Evolutionary conservation across 2,888 invertebrate genomes (phyloP), one percentile per base, ranked within the genome.

Genomic region (Drosophila histrio): DNA sequence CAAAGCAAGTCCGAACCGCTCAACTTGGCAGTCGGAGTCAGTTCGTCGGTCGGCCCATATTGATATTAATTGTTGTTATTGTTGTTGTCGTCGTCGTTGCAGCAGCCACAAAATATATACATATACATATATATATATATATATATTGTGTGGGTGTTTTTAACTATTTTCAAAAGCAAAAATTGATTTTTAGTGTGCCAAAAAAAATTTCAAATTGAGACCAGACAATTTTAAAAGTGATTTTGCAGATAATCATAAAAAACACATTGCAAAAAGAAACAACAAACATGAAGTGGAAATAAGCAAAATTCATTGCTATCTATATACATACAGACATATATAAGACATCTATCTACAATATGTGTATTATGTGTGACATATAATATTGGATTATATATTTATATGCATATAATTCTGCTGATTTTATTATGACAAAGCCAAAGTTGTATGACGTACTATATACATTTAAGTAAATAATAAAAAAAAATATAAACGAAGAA

Each of bases 41-140:
- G 85, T 77, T 67, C 56, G 68, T 73, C 82, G 59, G 56, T 61
- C 82, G 62, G 66, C 64, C 78, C 68, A 87, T 86, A 81, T 81
- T 83, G 67, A 80, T 74, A 68, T 72, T 66, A 50, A 59, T 64
- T 60, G 53, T 73, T 38, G 46, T 63, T 59, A 22, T 66, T 49
- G 26, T 63, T 57, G 39, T 53, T 68, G 22, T 34, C 30, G 24
- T 50, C 24, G 17, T 5, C 11, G 19, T 44, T 28, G 17, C 11
- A 24, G 49, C 47, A 66, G 66, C 67, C 53, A 15, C 59, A 56
- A 57, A n/a, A 54, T n/a, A n/a, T n/a, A n/a, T n/a, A n/a, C n/a
- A n/a, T n/a, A n/a, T n/a, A 47, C 15, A 54, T 26, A 38, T 32
- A 73, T 9, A 59, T 32, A 36, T 9, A 43, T 17, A 47, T n/a